Evolutionary conservation across 2,113 vertebrate genomes (phyloP), one percentile per base, ranked within the genome.

Genomic region (Tretioscincus oriximinensis): DNA sequence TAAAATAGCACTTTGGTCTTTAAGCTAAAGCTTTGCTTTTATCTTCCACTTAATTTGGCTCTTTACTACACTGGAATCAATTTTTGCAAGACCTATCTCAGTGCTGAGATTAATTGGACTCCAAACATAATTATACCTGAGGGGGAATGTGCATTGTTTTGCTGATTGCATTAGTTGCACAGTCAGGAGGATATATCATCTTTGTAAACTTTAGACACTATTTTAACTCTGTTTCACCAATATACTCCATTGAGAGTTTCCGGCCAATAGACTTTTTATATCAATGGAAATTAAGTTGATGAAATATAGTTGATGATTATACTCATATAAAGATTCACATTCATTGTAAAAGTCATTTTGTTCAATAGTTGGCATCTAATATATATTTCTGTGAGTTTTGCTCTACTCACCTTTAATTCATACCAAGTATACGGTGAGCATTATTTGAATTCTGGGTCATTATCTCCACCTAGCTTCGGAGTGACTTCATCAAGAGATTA

Each of bases 21-120:
- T 29, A 31, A 81, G 41, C 24, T 49, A 81, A 71, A n/a, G 1
- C 0, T 67, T 41, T 12, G 77, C 76, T 68, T 76, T 74, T 87
- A 66, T 90, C 85, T 89, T 81, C 70, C 84, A 74, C 10, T 82
- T 66, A 80, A 84, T 88, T 86, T 87, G 1, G 18, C 69, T 83
- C 5, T 78, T 84, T 86, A 47, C 21, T 76, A 51, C 29, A 83
- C 64, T 9, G 75, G 87, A 80, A 80, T 35, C 78, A 45, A 51
- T 84, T 81, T 88, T 82, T 76, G 67, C 24, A 78, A n/a, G 54
- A 51, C 24, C 70, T 4, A 82, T 84, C 75, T 81, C 49, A 81
- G 3, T 85, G 69, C 49, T 66, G 79, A 86, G 47, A 78, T 86
- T 89, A 80, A 82, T 82, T 86, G 81, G 58, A 81, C 84, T 82